Conservation (phyloP, 2,888 invertebrate genomes). For the Oscheius onirici region DNA sequence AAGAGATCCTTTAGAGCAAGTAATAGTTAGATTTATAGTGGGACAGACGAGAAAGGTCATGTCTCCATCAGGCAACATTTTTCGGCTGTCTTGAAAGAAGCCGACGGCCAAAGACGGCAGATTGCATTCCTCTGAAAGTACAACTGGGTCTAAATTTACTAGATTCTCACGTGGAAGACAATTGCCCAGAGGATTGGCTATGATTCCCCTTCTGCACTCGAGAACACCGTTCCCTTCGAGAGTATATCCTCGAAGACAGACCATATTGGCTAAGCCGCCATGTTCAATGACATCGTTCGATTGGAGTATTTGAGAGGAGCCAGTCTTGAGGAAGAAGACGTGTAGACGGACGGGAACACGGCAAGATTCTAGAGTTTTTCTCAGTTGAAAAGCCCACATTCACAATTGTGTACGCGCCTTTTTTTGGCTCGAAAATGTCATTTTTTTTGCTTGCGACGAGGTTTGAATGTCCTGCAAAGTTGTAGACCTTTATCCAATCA, state of each 20-base stretch:
- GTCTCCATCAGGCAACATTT: conserved; percentile 45
- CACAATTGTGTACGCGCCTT: too few relatives aligned
- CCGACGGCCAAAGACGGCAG: conserved; percentile 43
- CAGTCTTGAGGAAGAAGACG: conserved; percentile 62
- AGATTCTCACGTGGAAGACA: conserved; percentile 62
- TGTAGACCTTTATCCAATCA: too few relatives aligned
- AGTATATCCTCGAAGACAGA: conserved; percentile 51
- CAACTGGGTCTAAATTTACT: background rate
- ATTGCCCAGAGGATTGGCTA: conserved; percentile 53
- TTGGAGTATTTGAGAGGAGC: conserved; percentile 63
- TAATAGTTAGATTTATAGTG: conserved; percentile 40
- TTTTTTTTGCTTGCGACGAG: too few relatives aligned
- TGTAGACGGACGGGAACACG: conserved; percentile 65
- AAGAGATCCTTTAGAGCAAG: conserved; percentile 47
- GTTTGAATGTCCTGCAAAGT: too few relatives aligned
- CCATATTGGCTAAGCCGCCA: conserved; percentile 56
- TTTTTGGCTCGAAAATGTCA: too few relatives aligned
- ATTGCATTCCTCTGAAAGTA: conserved; percentile 48
- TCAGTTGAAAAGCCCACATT: too few relatives aligned
- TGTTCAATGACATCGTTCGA: conserved; percentile 63
- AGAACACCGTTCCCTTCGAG: conserved; percentile 55
- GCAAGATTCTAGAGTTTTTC: conserved; percentile 56
- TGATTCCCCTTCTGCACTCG: conserved; percentile 58
- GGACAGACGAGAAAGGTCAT: conserved; percentile 40
- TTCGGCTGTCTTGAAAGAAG: conserved; percentile 34